Conservation (phyloP, 2,888 invertebrate genomes). For the Scaptomyza caliginosa region DNA sequence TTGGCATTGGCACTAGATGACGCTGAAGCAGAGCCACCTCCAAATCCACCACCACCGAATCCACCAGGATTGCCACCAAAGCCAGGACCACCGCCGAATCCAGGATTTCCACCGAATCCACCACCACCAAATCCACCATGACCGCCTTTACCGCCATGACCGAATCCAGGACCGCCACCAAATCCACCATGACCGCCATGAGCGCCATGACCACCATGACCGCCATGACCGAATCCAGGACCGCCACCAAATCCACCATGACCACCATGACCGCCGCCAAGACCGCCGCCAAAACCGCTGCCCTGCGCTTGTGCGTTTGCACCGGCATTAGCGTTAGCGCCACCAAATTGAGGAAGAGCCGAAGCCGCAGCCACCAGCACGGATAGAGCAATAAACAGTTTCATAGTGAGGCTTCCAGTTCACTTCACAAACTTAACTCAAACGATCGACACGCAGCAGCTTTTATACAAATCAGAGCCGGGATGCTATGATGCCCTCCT, state of each 20-base stretch:
- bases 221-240: conserved; percentile 1
- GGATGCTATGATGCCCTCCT: not conserved
- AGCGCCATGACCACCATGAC: not conserved
- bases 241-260: conserved; percentile 5
- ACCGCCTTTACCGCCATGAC: conserved; percentile 7
- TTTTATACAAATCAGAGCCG: conserved; percentile 56
- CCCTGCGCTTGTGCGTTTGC: conserved; percentile 16
- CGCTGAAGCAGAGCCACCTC: conserved; percentile 16
- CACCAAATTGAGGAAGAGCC: conserved; percentile 31
- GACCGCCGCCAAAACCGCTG: conserved; percentile 21
- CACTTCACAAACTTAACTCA: conserved; percentile 50
- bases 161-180: not conserved
- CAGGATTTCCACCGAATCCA: conserved; percentile 7
- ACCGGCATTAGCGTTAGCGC: conserved; percentile 34
- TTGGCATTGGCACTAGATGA: conserved; percentile 19
- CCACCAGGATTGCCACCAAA: conserved; percentile 24
- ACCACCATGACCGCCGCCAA: conserved; percentile 5
- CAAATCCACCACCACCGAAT: conserved; percentile 4
- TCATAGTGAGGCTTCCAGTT: conserved; percentile 53
- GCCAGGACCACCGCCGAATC: conserved; percentile 14
- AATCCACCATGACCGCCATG: conserved; percentile 11
- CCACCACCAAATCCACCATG: conserved; percentile 20
- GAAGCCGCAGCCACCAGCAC: conserved; percentile 47
- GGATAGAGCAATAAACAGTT: conserved; percentile 53
- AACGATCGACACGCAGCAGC: conserved; percentile 5